Conservation (phyloP, 2,113 vertebrate species). For the Phylloscopus whistleri region DNA sequence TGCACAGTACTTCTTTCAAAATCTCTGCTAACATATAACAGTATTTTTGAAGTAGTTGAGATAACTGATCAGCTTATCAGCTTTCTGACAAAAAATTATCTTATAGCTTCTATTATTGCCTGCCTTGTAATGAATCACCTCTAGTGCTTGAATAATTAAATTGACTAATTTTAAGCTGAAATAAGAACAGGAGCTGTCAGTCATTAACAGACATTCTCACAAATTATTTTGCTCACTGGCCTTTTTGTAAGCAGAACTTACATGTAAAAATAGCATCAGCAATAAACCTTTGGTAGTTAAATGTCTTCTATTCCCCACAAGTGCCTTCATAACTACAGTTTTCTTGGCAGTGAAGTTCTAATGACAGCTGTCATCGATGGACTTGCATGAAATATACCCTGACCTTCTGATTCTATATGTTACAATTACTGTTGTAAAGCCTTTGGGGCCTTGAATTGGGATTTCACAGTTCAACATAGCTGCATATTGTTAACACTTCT, state of each 20-base stretch:
- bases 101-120: neutral
- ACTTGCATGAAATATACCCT: slow-evolving; percentile 52
- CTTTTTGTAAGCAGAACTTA: slow-evolving; percentile 42
- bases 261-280: slow-evolving; percentile 49
- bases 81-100: neutral
- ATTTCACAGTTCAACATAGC: slow-evolving; percentile 17
- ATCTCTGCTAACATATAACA: neutral
- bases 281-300: slow-evolving; percentile 47
- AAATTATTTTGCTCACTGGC: slow-evolving; percentile 36
- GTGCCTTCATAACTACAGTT: slow-evolving; percentile 29
- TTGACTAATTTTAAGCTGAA: slow-evolving; percentile 32
- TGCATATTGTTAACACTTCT: slow-evolving; percentile 46
- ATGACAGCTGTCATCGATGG: slow-evolving; percentile 65
- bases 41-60: neutral
- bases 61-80: neutral
- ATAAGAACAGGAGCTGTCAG: neutral
- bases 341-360: slow-evolving; percentile 61
- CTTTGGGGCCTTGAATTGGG: neutral
- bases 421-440: slow-evolving; percentile 43
- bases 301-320: slow-evolving; percentile 46
- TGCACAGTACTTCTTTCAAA: neutral
- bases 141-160: neutral
- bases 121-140: neutral
- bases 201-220: neutral
- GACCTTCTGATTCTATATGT: slow-evolving; percentile 57